These are phyloP conservation scores for Syngnathus scovelli DNA, from an alignment of 2,113 vertebrate species.

Conservation along the genomic window DNA sequence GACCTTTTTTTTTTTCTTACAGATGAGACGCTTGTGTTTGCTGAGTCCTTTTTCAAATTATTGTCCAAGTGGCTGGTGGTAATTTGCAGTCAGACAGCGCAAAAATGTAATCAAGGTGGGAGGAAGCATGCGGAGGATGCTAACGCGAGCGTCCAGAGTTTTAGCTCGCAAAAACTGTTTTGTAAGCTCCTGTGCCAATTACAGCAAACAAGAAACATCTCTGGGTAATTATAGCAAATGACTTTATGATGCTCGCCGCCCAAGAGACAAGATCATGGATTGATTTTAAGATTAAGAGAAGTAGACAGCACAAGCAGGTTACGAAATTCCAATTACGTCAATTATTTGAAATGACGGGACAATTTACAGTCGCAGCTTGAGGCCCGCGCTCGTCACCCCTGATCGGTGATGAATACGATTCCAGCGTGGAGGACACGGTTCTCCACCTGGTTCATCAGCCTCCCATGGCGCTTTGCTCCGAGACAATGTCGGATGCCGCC, in stretches of 20 bases:
- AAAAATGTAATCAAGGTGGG: constrained; percentile 7
- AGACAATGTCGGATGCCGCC: constrained; percentile 30
- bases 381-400: constrained; percentile 10
- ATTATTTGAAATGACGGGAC: constrained; percentile 37
- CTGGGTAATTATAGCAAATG: constrained; percentile 23
- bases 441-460: constrained; percentile 52
- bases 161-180: constrained; percentile 27
- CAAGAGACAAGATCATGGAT: constrained; percentile 17
- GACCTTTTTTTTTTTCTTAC: constrained; percentile 19
- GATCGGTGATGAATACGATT: neutral
- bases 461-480: constrained; percentile 45
- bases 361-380: constrained; percentile 58
- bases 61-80: constrained; percentile 23
- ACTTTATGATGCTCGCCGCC: constrained; percentile 16
- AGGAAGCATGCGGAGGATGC: neutral
- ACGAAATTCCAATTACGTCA: neutral
- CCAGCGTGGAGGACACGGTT: constrained; percentile 28
- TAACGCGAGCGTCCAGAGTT: neutral
- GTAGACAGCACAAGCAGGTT: neutral
- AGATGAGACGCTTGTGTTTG: constrained; percentile 24
- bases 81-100: constrained; percentile 27
- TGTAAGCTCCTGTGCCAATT: constrained; percentile 27
- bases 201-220: constrained; percentile 41
- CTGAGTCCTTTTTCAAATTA: constrained; percentile 2
- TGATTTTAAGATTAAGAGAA: constrained; percentile 7